Percentiles rank a stretch among this genome's conserved stretches.
Conservation (phyloP, 1,140 invertebrate genomes). For the Musca domestica region DNA sequence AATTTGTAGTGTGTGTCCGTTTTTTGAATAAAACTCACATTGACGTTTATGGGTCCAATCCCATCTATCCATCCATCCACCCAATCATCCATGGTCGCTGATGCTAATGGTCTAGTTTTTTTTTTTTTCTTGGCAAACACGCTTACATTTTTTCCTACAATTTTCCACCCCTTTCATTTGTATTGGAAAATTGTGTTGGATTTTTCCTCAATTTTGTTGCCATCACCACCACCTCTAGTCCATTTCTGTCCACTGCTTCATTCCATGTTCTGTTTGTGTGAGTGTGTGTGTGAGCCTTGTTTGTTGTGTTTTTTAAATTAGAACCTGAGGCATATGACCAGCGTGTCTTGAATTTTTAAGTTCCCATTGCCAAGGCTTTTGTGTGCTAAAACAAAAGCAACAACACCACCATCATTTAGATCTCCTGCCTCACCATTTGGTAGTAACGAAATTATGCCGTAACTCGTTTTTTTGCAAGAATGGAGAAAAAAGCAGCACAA, state of each 20-base stretch:
- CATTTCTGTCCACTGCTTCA: too few species aligned
- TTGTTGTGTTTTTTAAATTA: slow-evolving; percentile 17
- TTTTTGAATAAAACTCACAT: background rate
- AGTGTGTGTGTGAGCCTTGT: background rate
- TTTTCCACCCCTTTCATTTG: slow-evolving; percentile 8
- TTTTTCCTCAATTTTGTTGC: too few species aligned
- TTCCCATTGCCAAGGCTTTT: background rate
- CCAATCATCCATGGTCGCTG: too few species aligned
- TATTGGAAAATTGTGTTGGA: background rate
- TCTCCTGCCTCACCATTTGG: too few species aligned
- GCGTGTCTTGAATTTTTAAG: slow-evolving; percentile 20
- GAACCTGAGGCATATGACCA: slow-evolving; percentile 18
- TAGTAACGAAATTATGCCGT: too few species aligned
- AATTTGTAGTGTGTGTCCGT: background rate
- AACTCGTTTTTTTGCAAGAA: too few species aligned
- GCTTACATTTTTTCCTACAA: background rate
- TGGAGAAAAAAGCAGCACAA: too few species aligned
- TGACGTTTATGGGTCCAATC: slow-evolving; percentile 7
- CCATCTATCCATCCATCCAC: too few species aligned
- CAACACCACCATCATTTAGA: too few species aligned
- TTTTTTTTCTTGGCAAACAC: background rate
- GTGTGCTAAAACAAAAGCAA: too few species aligned
- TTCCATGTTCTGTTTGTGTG: background rate
- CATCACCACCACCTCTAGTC: too few species aligned
- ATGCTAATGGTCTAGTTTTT: too few species aligned